phyloP scores from a whole-genome alignment of 35 echinoderm and acorn worm species.

The Ophiothrix spiculata region DNA sequence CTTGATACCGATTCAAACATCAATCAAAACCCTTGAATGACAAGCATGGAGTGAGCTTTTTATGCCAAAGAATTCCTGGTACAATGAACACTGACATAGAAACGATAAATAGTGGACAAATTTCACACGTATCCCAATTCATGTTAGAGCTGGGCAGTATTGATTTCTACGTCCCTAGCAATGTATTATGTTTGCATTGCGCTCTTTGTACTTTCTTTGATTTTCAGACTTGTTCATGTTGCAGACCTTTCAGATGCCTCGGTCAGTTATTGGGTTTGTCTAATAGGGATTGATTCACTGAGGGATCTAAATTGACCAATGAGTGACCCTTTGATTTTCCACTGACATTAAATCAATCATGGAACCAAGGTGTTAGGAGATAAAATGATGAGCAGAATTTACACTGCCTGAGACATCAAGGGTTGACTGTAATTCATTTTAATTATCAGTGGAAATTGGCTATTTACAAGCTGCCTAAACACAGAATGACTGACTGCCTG shows the following conservation, averaged over 20 bases:
- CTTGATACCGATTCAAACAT: background rate
- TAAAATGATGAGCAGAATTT: background rate
- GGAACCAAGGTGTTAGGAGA: background rate
- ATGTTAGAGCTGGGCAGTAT: background rate
- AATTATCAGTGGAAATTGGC: too few species aligned
- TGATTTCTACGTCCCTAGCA: background rate
- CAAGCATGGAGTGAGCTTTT: background rate
- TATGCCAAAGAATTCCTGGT: background rate
- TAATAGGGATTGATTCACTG: background rate
- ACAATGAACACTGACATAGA: background rate
- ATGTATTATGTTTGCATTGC: background rate
- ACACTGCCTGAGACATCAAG: too few species aligned
- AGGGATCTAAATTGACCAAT: background rate
- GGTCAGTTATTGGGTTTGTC: background rate
- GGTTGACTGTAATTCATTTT: too few species aligned
- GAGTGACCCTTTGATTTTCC: background rate
- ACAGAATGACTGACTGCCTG: too few species aligned
- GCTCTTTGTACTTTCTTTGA: background rate
- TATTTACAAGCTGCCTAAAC: too few species aligned
- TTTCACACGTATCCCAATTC: background rate
- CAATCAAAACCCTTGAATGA: conserved; percentile 3
- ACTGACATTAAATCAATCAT: conserved; percentile 9
- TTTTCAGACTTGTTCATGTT: too few species aligned
- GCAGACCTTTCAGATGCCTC: background rate
- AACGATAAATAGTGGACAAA: background rate